Evolutionary conservation across 2,888 invertebrate species (phyloP).

Genomic region (Tubulanus polymorphus): DNA sequence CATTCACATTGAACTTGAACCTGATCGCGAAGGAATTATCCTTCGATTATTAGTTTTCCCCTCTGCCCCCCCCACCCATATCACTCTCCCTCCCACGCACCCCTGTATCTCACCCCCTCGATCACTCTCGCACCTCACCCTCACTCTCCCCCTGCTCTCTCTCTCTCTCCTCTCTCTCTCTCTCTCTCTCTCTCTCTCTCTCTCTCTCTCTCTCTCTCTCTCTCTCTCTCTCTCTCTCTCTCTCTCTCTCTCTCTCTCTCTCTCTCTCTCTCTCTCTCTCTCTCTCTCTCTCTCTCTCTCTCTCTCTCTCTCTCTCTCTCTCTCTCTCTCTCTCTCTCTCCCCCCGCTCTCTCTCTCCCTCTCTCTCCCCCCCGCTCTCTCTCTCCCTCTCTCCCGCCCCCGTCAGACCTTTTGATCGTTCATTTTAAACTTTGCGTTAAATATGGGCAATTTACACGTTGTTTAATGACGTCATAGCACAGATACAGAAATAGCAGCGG

Average conservation of each 20-base stretch:
- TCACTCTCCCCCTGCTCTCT: neutral
- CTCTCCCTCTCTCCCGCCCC: neutral
- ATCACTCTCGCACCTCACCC: no score
- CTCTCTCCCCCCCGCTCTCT: neutral
- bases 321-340: slow-evolving; percentile 3
- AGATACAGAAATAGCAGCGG: no score
- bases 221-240: slow-evolving; percentile 11
- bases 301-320: slow-evolving; percentile 6
- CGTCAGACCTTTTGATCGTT: neutral
- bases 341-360: neutral
- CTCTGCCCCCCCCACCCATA: neutral
- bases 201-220: slow-evolving; percentile 4
- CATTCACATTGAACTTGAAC: no score
- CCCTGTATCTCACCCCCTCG: no score
- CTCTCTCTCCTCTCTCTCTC: slow-evolving; percentile 4
- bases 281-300: neutral
- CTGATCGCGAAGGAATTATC: no score
- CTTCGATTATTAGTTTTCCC: no score
- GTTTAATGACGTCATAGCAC: no score
- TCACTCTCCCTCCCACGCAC: slow-evolving; percentile 5
- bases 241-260: slow-evolving; percentile 7
- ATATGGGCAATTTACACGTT: no score
- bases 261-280: slow-evolving; percentile 12
- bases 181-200: slow-evolving; percentile 5
- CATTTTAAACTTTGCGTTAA: no score